A percentile compares a stretch with the other conserved stretches of the same genome.
Evolutionary conservation across 1,140 invertebrate genomes (phyloP).

Genomic region (Scaptomyza graminum): DNA sequence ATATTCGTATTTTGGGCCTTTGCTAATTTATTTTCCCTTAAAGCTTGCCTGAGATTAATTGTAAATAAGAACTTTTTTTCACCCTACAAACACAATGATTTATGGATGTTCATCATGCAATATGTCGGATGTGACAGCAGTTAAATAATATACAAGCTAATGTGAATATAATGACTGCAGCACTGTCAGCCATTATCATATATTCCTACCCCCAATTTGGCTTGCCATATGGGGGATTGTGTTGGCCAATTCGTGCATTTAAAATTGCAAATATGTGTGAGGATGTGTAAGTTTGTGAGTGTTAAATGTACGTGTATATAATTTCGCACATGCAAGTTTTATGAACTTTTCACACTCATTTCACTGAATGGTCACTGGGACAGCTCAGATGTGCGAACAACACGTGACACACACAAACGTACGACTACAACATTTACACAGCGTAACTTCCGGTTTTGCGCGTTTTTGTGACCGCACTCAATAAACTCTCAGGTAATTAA

Average conservation of each 20-base stretch:
- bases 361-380: slow-evolving; percentile 50
- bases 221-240: slow-evolving; percentile 10
- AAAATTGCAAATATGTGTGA: slow-evolving; percentile 34
- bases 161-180: slow-evolving; percentile 59
- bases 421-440: not conserved
- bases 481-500: not conserved
- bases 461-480: slow-evolving; percentile 39
- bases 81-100: not conserved
- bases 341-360: slow-evolving; percentile 79
- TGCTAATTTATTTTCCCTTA: not conserved
- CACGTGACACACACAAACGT: slow-evolving; percentile 3
- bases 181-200: slow-evolving; percentile 51
- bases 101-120: slow-evolving; percentile 10
- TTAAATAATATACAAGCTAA: slow-evolving; percentile 58
- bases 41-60: too few relatives aligned
- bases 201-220: not conserved
- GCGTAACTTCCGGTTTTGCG: slow-evolving; percentile 34
- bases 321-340: slow-evolving; percentile 78
- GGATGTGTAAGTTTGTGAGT: not conserved
- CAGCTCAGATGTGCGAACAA: slow-evolving; percentile 5
- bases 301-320: slow-evolving; percentile 28
- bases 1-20: too few relatives aligned
- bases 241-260: slow-evolving; percentile 59
- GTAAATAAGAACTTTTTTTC: too few relatives aligned
- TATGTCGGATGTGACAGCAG: slow-evolving; percentile 12